Conservation (phyloP, 2,113 vertebrate genomes). For the Cyanoliseus patagonus region DNA sequence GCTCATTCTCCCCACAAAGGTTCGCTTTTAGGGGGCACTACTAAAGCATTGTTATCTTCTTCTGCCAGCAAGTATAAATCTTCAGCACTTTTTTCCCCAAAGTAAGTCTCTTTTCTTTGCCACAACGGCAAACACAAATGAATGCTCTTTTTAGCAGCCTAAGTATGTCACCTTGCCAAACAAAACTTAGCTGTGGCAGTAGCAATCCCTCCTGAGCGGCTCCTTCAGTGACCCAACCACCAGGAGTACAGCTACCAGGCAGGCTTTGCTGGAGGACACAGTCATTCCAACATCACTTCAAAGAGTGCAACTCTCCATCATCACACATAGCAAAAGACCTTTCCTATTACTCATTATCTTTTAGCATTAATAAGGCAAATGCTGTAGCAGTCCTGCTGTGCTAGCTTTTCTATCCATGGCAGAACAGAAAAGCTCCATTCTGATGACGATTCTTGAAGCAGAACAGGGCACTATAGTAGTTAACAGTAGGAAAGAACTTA, state of each 20-base stretch:
- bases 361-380: not conserved
- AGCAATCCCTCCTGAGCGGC: not conserved
- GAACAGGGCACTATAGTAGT: not conserved
- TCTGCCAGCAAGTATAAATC: not conserved
- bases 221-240: not conserved
- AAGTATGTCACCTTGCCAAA: not conserved
- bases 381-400: not conserved
- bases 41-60: not conserved
- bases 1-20: not conserved
- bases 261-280: not conserved
- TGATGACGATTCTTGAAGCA: not conserved
- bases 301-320: not conserved
- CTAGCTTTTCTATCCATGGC: not conserved
- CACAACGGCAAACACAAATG: not conserved
- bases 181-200: not conserved
- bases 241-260: not conserved
- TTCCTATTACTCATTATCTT: not conserved
- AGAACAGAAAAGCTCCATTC: not conserved
- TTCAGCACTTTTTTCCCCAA: not conserved
- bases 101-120: not conserved
- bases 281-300: not conserved
- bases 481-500: slow-evolving; percentile 19
- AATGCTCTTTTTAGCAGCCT: not conserved
- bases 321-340: not conserved
- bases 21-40: not conserved